Evolutionary conservation across 2,797 vertebrate species (phyloP), one percentile per base, ranked within the genome.

Genomic region (Cephalopachus bancanus): DNA sequence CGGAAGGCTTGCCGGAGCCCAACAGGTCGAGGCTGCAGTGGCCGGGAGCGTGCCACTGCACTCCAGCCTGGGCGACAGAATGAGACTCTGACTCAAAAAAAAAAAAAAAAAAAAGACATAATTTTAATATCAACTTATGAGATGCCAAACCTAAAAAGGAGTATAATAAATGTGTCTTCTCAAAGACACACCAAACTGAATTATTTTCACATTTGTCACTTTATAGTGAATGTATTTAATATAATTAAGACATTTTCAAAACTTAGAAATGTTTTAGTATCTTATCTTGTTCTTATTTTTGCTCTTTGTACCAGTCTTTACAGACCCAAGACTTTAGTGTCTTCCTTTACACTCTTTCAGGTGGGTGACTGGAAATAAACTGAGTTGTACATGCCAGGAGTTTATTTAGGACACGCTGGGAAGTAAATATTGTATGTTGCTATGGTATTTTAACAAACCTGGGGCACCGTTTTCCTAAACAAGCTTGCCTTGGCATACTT

Each of bases 221-320:
- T 33, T 75, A 65, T 62, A 44, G 1, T 8, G 59, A 83, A 37
- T 60, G 14, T 95, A 69, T 91, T 76, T 74, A 93, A 91, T 67
- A 90, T 84, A 59, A 80, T 78, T 89, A 62, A 94, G n/a, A 71
- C 51, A 64, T 83, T 7, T 79, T 71, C 55, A 67, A 79, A 88
- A 85, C 44, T 81, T 69, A n/a, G 64, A 93, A 91, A 55, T 22
- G 10, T 87, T 90, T 79, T 59, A 64, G 89, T 69, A 20, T 75
- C 69, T 67, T 71, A 26, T 44, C 80, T 90, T 93, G 55, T 87
- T 94, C 59, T 93, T 91, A 37, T 76, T 81, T 94, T 95, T 89
- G 79, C 72, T 89, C 74, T 95, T 92, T 89, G 80, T 89, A 28
- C 67, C 51, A 76, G 90, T 80, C 83, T 96, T 87, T 76, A 57